These are phyloP conservation scores for Drosophila paramelanica DNA, from an alignment of 2,888 invertebrate species.

Conservation along the genomic window DNA sequence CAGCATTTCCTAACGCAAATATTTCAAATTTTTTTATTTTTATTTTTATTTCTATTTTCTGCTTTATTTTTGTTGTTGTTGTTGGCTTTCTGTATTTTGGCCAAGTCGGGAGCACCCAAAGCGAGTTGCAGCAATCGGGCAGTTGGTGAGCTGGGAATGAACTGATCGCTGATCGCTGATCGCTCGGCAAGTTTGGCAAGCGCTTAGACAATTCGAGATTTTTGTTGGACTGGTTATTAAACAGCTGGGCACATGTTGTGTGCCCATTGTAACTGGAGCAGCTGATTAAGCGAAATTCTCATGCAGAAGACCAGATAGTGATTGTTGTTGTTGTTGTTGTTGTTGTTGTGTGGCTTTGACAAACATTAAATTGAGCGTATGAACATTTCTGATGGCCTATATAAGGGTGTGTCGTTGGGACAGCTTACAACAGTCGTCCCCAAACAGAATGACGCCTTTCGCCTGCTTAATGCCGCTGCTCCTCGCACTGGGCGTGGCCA, in stretches of 20 bases:
- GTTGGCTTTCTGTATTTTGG: not conserved
- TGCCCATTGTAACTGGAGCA: conserved; percentile 17
- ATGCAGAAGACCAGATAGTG: conserved; percentile 12
- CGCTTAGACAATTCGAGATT: conserved; percentile 16
- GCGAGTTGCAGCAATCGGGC: conserved; percentile 26
- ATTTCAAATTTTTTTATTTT: conserved; percentile 28
- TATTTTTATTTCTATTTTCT: no score
- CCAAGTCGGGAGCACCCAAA: conserved; percentile 16
- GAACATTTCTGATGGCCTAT: conserved; percentile 1
- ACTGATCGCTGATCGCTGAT: conserved; percentile 26
- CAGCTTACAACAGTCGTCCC: not conserved
- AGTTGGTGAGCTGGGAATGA: conserved; percentile 17
- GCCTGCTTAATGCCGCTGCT: not conserved
- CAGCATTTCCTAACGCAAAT: conserved; percentile 71
- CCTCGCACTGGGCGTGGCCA: not conserved
- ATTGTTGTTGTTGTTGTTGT: no score
- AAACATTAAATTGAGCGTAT: not conserved
- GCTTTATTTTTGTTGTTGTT: not conserved
- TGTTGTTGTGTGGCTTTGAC: conserved; percentile 1
- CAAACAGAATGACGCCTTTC: conserved; percentile 10
- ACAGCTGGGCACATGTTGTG: conserved; percentile 7
- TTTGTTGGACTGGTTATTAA: conserved; percentile 16
- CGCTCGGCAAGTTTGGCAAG: conserved; percentile 26
- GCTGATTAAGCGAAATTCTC: conserved; percentile 25
- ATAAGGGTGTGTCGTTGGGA: not conserved